Percentiles rank a stretch among this genome's conserved stretches.
phyloP scores from a whole-genome alignment of 1,140 invertebrate genomes.

The Neodiprion pinetum region DNA sequence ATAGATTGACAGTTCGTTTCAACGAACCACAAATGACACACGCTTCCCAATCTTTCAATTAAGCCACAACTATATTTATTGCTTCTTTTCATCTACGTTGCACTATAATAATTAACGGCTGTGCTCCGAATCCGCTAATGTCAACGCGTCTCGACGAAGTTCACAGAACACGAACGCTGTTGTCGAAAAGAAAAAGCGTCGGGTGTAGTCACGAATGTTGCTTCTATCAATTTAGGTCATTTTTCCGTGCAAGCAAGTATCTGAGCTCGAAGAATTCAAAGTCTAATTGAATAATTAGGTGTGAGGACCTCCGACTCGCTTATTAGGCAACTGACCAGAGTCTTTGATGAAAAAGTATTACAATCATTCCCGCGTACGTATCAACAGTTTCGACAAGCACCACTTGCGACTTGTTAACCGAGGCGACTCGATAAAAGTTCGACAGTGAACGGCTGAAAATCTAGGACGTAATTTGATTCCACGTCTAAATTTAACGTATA shows the following conservation, averaged over 20 bases:
- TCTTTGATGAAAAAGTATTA: too few relatives aligned
- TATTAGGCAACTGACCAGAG: too few relatives aligned
- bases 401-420: not conserved
- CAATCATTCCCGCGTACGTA: not conserved
- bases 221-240: not conserved
- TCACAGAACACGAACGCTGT: too few relatives aligned
- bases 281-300: constrained; percentile 3
- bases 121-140: too few relatives aligned
- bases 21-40: too few relatives aligned
- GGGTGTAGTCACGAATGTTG: not conserved
- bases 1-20: too few relatives aligned
- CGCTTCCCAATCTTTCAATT: not conserved
- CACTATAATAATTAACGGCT: too few relatives aligned
- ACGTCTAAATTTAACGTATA: not conserved
- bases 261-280: not conserved
- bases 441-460: not conserved
- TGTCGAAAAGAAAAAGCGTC: not conserved
- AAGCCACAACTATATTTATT: not conserved
- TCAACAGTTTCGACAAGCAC: not conserved
- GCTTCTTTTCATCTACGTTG: too few relatives aligned
- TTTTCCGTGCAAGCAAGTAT: not conserved
- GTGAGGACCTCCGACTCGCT: not conserved
- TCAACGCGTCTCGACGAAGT: too few relatives aligned
- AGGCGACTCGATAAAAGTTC: not conserved
- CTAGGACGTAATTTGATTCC: not conserved